These are phyloP conservation scores for Temnothorax unifasciatus DNA, from an alignment of 2,888 invertebrate genomes.

Conservation along the genomic window DNA sequence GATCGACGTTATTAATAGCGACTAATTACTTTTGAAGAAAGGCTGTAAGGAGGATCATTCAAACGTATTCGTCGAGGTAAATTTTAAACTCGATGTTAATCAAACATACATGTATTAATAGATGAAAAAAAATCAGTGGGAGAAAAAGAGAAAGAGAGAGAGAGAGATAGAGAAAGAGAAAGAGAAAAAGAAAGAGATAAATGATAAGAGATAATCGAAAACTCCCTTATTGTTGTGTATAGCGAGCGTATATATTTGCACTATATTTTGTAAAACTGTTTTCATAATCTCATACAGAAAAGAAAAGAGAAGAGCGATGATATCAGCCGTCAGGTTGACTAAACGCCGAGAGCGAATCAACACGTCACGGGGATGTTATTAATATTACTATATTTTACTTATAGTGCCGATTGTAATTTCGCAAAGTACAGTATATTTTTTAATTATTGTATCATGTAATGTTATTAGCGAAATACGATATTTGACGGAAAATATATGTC, in stretches of 20 bases:
- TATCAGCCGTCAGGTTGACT: conserved; percentile 42
- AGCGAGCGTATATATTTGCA: conserved; percentile 79
- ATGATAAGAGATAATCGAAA: conserved; percentile 10
- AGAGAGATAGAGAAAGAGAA: background rate
- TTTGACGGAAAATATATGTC: conserved; percentile 82
- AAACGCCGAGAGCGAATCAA: conserved; percentile 50
- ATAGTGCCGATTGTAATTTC: conserved; percentile 83
- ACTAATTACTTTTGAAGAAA: conserved; percentile 20
- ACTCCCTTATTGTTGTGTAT: conserved; percentile 82
- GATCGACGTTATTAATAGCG: conserved; percentile 28
- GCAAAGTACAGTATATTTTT: conserved; percentile 85
- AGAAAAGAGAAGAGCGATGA: conserved; percentile 26
- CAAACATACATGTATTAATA: conserved; percentile 27
- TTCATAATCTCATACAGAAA: conserved; percentile 76
- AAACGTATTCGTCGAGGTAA: conserved; percentile 19
- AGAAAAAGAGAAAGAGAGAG: too few relatives aligned
- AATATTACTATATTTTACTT: conserved; percentile 79
- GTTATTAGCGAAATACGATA: conserved; percentile 82
- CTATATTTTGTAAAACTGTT: conserved; percentile 84
- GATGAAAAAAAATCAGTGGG: background rate
- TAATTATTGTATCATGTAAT: conserved; percentile 84
- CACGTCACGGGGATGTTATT: conserved; percentile 65
- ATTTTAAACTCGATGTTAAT: conserved; percentile 32
- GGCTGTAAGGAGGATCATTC: background rate
- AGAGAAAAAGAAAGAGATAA: background rate